Evolutionary conservation across 2,888 invertebrate species (phyloP), one percentile per base, ranked within the genome.

Genomic region (Dynastes hyllus): DNA sequence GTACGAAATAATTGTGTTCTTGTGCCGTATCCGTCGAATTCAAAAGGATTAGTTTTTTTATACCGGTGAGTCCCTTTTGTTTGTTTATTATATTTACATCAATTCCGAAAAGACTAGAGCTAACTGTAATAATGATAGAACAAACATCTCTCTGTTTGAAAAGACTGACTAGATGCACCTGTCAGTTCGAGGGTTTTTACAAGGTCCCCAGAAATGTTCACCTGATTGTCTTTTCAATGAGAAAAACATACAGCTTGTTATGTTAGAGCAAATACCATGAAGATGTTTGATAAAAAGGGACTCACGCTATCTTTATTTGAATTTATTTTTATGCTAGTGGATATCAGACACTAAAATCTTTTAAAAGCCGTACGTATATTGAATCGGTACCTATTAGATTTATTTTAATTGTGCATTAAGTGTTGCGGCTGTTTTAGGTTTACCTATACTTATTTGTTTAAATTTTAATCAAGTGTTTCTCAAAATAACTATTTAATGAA

Each of bases 31-130:
- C 73, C 73, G 50, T 75, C 73, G 73, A 75, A 63, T 75, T 63
- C 61, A 75, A 61, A 61, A 75, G 79, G 79, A 79, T 78, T 78
- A 75, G 73, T 75, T 63, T 70, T 53, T 78, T 78, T 78, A 79
- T 79, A 69, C 80, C 79, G 85, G 85, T 84, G 83, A 85, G 85
- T 85, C 82, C 82, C 83, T 81, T 83, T 84, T 83, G 81, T 82
- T 83, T 83, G 81, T 81, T 82, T 78, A 76, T 80, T 82, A 80
- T 82, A 82, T 80, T 82, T 82, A 81, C 82, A 81, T 79, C 80
- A 80, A 82, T 81, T 81, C 80, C 80, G 80, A 82, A 81, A 82
- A 81, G 80, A 75, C 61, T 71, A 81, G 82, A 82, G 80, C 83
- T 82, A 83, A 82, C 83, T 78, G 81, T 83, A 84, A 83, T 84